Evolutionary conservation across 2,113 vertebrate species (phyloP).

Genomic region (Equus przewalskii): DNA sequence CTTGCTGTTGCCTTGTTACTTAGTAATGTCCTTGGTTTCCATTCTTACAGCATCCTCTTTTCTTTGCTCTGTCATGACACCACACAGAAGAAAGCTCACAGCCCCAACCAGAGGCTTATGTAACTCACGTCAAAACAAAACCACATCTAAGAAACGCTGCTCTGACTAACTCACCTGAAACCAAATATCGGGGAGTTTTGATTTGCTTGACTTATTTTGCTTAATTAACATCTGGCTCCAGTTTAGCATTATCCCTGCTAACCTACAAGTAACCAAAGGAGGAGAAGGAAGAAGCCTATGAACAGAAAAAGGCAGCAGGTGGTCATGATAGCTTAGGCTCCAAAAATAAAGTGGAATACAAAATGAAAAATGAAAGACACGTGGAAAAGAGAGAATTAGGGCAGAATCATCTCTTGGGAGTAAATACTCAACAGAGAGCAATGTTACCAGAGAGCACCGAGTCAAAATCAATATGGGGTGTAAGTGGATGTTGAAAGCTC

Average conservation of each 20-base stretch:
- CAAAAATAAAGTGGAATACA: conserved; percentile 54
- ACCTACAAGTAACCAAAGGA: not conserved
- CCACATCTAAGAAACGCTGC: not conserved
- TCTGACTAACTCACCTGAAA: conserved; percentile 40
- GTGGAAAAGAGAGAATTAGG: not conserved
- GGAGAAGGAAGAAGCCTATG: not conserved
- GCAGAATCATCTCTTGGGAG: conserved; percentile 48
- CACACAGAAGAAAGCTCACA: not conserved
- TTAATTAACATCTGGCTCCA: conserved; percentile 66
- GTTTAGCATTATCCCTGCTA: not conserved
- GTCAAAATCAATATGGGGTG: not conserved
- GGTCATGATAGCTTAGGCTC: not conserved
- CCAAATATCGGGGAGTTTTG: conserved; percentile 55
- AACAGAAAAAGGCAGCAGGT: conserved; percentile 29
- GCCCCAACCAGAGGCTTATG: not conserved
- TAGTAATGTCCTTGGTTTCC: not conserved
- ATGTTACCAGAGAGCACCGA: not conserved
- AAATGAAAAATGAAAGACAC: conserved; percentile 33
- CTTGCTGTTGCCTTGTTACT: not conserved
- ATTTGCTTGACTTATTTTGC: conserved; percentile 74
- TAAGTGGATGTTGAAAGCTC: not conserved
- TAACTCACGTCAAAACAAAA: conserved; percentile 58
- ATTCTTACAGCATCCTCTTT: not conserved
- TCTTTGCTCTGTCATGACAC: not conserved
- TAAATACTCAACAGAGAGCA: not conserved